These are phyloP conservation scores for Enoplosus armatus DNA, from an alignment of 2,797 vertebrate species.

Conservation along the genomic window DNA sequence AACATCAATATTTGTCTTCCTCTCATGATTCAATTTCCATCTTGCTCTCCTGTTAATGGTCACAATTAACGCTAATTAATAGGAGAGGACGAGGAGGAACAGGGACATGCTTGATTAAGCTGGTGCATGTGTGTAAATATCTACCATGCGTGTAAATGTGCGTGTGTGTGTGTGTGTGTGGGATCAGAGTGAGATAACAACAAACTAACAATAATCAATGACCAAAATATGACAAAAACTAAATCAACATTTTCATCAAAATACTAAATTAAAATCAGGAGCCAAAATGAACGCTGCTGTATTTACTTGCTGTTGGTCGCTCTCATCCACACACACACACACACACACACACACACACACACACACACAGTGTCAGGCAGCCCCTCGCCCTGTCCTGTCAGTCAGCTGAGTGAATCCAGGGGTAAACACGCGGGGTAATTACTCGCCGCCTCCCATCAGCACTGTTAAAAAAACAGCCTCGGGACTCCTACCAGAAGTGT, in stretches of 20 bases:
- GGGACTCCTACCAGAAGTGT: slow-evolving; percentile 6
- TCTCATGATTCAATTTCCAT: slow-evolving; percentile 85
- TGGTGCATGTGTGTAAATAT: slow-evolving; percentile 29
- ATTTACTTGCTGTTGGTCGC: not conserved
- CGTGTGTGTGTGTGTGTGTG: not conserved
- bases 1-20: slow-evolving; percentile 85
- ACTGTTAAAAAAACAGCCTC: slow-evolving; percentile 23
- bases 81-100: slow-evolving; percentile 58
- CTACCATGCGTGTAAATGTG: not conserved
- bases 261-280: not conserved
- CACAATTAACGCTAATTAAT: slow-evolving; percentile 92
- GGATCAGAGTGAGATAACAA: not conserved
- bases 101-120: slow-evolving; percentile 37
- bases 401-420: slow-evolving; percentile 31
- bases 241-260: slow-evolving; percentile 10
- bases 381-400: not conserved
- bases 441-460: slow-evolving; percentile 29
- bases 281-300: not conserved
- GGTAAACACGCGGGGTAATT: slow-evolving; percentile 52
- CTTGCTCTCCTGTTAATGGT: slow-evolving; percentile 91
- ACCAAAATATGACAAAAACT: slow-evolving; percentile 1
- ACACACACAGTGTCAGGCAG: not conserved
- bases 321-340: not conserved
- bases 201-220: not conserved
- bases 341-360: not conserved